phyloP scores from a whole-genome alignment of 35 echinoderm and acorn worm species.

The Anneissia japonica region DNA sequence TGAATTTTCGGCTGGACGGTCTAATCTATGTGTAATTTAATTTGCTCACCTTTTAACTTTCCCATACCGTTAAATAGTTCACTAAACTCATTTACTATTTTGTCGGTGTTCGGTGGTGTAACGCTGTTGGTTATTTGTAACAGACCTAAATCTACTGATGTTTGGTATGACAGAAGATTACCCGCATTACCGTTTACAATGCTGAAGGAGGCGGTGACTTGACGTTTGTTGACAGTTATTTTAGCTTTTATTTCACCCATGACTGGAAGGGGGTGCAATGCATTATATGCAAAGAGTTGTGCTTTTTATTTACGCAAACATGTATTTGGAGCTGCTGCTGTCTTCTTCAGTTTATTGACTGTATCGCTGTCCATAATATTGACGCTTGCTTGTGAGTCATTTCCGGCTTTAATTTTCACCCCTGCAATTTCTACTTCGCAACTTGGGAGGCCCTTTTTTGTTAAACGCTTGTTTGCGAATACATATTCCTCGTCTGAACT shows the following conservation, averaged over 20 bases:
- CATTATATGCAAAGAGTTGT: background rate
- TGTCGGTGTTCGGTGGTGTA: background rate
- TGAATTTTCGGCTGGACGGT: conserved; percentile 15
- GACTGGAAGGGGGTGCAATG: conserved; percentile 4
- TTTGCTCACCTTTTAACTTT: conserved; percentile 14
- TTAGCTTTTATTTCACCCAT: conserved; percentile 12
- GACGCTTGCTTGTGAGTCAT: conserved; percentile 23
- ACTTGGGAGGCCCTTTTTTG: conserved; percentile 1
- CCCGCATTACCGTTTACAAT: conserved; percentile 7
- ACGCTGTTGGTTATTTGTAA: conserved; percentile 16
- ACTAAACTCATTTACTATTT: background rate
- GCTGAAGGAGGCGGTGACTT: background rate
- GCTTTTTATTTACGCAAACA: background rate
- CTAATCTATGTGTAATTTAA: conserved; percentile 12
- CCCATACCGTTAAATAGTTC: conserved; percentile 5
- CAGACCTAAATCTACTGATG: conserved; percentile 4
- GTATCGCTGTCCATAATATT: conserved; percentile 12
- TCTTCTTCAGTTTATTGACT: background rate
- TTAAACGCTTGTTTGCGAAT: conserved; percentile 13
- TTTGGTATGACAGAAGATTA: conserved; percentile 24
- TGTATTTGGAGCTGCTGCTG: background rate
- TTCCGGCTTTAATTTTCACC: background rate
- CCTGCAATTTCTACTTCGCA: conserved; percentile 21
- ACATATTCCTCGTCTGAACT: background rate
- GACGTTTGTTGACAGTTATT: background rate